Evolutionary conservation across 30 jellyfish, hydroid and myxozoan species (phyloP).

Genomic region (Hydra vulgaris): DNA sequence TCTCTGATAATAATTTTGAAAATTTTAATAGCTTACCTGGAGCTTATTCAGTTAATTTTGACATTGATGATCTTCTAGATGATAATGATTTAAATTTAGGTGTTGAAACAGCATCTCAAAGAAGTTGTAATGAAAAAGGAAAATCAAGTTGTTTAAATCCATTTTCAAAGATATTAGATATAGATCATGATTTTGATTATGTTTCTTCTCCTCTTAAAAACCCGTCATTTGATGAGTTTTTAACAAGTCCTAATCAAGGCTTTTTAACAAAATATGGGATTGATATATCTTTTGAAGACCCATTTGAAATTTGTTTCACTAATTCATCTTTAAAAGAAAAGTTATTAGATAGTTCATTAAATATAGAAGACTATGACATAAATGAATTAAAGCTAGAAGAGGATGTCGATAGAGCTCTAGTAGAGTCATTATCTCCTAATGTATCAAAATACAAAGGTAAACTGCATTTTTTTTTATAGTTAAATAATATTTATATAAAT

Average conservation of each 20-base stretch:
- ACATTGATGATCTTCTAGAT: background rate
- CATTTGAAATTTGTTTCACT: constrained; percentile 10
- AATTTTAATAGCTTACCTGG: background rate
- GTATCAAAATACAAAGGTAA: background rate
- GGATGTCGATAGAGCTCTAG: constrained; percentile 18
- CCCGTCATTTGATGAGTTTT: background rate
- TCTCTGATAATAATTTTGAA: background rate
- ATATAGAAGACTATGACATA: constrained; percentile 7
- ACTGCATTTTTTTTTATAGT: background rate
- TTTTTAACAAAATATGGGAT: background rate
- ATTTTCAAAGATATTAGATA: background rate
- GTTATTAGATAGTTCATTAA: background rate
- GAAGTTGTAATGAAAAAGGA: no score
- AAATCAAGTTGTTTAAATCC: no score
- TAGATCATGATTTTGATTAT: background rate
- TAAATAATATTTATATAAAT: background rate
- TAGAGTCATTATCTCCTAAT: constrained; percentile 12
- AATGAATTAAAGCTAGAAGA: constrained; percentile 1
- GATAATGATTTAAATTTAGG: background rate
- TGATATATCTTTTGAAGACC: constrained; percentile 19
- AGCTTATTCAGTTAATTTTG: background rate
- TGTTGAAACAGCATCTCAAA: background rate
- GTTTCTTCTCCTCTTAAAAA: background rate
- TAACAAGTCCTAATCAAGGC: background rate
- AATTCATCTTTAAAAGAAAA: background rate